Evolutionary conservation across 1,140 invertebrate species (phyloP), one percentile per base, ranked within the genome.

Genomic region (Cotesia typhae): DNA sequence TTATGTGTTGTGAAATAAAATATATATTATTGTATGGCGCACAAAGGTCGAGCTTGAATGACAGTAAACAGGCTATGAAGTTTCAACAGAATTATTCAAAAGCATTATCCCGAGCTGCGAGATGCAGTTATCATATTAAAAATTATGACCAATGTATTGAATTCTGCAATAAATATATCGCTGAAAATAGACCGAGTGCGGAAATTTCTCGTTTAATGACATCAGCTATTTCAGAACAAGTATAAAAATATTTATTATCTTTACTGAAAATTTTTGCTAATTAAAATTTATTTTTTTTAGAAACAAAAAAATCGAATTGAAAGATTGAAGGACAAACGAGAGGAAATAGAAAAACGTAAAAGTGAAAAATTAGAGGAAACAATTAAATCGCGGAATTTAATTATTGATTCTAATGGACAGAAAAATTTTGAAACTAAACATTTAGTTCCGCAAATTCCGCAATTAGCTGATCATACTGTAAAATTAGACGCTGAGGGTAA

Each of bases 81-180:
- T 89, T 94, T 35, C 93, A 95, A 74, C 89, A 92, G 1, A 85
- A 92, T 75, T 95, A 98, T 86, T 81, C 86, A 4, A 99, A 98
- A 88, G 92, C 94, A 1, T 87, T 92, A 74, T 81, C 90, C 10
- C 90, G 95, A 83, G 93, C 93, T 47, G 92, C 93, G 0, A 90
- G 92, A 73, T 94, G 93, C 80, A 92, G 90, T 73, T 87, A 91
- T 55, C 82, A 92, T 77, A 82, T 94, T 67, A 89, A 90, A 60
- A 90, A 92, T 75, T 95, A 90, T 83, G 90, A 93, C 35, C 88
- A 92, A 71, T 94, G 92, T 76, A 87, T 94, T 9, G 84, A 91
- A 76, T 91, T 93, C 78, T 96, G 94, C 83, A 89, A 95, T 78
- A 87, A 90, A 78, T 87, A 93, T 65, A 82, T 94, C n/a, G 82